Base-by-base conservation (phyloP, 1,140 invertebrate species). In the Drosophila carrolli region DNA sequence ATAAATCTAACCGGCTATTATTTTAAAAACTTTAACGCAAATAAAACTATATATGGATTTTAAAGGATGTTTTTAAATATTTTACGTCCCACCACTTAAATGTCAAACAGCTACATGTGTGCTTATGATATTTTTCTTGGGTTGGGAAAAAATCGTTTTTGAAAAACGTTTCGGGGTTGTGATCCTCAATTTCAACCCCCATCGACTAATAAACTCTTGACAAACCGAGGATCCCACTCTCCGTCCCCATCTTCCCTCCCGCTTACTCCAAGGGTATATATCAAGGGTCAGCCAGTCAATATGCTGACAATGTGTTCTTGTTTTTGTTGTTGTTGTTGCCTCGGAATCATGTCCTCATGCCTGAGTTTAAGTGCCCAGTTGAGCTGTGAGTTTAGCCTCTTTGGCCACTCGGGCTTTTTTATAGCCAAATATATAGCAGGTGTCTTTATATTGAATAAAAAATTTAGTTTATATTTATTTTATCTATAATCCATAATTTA, bases 221-320 rank as follows among this genome's bases (percentile, higher is more conserved):
- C 41, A n/a, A 51, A 7, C 29, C 10, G 48, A 51, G 27, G n/a
- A 51, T 59, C 63, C 38, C 16, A 14, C 14, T 13, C 57, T n/a
- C 7, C 35, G 7, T 9, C 29, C 14, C 32, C 37, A 66, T 60
- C 14, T 38, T 14, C 35, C 13, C 32, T 41, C 35, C 38, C 44
- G n/a, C 14, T 51, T 47, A 13, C 19, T 66, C 47, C 35, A 53
- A 68, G 47, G 38, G 65, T 53, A 53, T 68, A 66, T 68, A 38
- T 66, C 40, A 68, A 68, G 65, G 65, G 65, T 68, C 65, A 68
- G 48, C 61, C 61, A 53, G 61, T 66, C 65, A 53, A 66, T 66
- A 68, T 66, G 47, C 47, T 68, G 59, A 75, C 74, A 81, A 82
- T 72, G 63, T 82, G 79, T 82, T 74, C 58, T 75, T 58, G 47